Evolutionary conservation across 2,797 vertebrate species (phyloP), one percentile per base, ranked within the genome.

Genomic region (Pseudochromis fuscus): DNA sequence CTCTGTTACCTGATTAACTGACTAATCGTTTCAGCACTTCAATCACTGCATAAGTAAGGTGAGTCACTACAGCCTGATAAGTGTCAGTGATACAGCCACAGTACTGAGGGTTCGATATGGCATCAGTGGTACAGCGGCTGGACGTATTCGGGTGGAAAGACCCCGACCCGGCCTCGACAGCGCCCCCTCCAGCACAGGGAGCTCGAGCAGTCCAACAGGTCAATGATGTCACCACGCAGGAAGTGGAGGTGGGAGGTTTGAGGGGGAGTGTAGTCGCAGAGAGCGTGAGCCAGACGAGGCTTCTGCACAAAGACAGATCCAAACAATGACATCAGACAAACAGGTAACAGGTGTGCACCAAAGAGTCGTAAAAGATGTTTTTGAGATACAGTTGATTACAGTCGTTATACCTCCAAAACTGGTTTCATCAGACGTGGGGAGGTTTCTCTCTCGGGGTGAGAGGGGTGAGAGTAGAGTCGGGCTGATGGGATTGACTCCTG

Each of bases 81-180:
- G 44, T 25, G 42, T 59, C 38, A 53, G 67, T 3, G 46, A 21
- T 19, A n/a, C 13, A 45, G 52, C 46, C 58, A 7, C 2, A 3
- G 12, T 16, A 12, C 12, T 3, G 27, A 30, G 5, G 28, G 19
- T 40, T 10, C 57, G 73, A 79, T 67, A 49, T 57, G 48, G 18
- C 11, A 40, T 89, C 84, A 93, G 74, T 83, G 88, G 66, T 87
- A 78, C 21, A 91, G 67, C 0, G 92, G 93, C n/a, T 93, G 95
- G 28, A 97, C 95, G 0, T 92, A 94, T 72, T 92, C 95, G 1
- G 92, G 87, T 0, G 96, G 96, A 48, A 97, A 97, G 72, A 96
- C 72, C 30, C 96, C 96, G 0, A 93, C 58, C 0, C 91, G 90
- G 7, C 94, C 94, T 0, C 85, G 90, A 24, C 95, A 89, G 83